Percentiles rank a stretch among this genome's conserved stretches.
Evolutionary conservation across 2,888 invertebrate species (phyloP).

Genomic region (Epinotia brunnichana): DNA sequence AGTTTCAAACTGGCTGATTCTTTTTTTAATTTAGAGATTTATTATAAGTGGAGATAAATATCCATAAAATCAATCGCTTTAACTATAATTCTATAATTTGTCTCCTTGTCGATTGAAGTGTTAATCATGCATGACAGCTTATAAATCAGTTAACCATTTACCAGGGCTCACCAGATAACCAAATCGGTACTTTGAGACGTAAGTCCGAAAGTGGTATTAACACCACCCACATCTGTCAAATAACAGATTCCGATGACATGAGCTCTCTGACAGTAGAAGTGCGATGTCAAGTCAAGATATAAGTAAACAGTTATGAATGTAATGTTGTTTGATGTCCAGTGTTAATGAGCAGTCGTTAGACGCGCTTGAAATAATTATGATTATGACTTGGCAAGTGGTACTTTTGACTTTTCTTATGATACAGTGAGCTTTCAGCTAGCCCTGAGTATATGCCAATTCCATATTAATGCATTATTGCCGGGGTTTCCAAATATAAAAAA

Average conservation of each 20-base stretch:
- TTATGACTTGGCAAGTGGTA: neutral
- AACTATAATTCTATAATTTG: no score
- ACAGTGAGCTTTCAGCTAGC: no score
- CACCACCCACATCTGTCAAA: conserved; percentile 27
- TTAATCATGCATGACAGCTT: no score
- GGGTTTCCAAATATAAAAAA: no score
- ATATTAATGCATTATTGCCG: no score
- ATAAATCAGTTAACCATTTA: neutral
- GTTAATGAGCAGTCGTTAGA: conserved; percentile 20
- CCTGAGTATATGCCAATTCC: no score
- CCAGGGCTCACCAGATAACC: neutral
- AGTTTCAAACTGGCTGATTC: no score
- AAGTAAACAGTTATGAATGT: conserved; percentile 38
- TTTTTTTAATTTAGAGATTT: no score
- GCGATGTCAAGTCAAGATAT: conserved; percentile 36
- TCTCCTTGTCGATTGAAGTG: no score
- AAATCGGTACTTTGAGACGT: neutral
- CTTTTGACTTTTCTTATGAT: neutral
- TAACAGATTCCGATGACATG: conserved; percentile 15
- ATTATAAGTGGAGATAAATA: no score
- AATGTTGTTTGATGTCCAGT: conserved; percentile 34
- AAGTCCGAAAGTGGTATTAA: conserved; percentile 4
- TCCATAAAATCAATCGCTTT: no score
- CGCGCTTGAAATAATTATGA: conserved; percentile 15
- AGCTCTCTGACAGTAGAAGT: conserved; percentile 28